A percentile compares a stretch with the other conserved stretches of the same genome.
Evolutionary conservation across 2,113 vertebrate species (phyloP).

Genomic region (Vicugna pacos): DNA sequence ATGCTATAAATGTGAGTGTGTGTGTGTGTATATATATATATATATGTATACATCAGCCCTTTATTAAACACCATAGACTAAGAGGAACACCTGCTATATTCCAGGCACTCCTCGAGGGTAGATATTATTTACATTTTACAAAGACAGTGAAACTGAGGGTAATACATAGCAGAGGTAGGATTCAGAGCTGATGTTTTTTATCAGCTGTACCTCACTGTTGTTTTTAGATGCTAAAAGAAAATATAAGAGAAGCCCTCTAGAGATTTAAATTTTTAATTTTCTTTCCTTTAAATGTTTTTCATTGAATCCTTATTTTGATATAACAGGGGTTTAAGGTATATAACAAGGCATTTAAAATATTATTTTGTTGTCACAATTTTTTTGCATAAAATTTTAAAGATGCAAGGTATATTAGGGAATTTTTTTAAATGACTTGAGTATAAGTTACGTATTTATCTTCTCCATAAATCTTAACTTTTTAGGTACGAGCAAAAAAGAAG

Average conservation of each 20-base stretch:
- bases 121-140: neutral
- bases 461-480: conserved; percentile 60
- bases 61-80: neutral
- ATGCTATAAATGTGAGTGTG: neutral
- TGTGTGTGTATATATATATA: no score
- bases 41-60: no score
- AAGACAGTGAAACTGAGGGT: neutral
- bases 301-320: neutral
- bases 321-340: neutral
- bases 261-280: conserved; percentile 27
- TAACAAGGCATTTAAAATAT: neutral
- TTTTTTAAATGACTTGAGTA: neutral
- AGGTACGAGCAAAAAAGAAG: conserved; percentile 95
- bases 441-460: conserved; percentile 60
- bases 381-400: conserved; percentile 40
- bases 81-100: neutral
- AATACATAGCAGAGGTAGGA: neutral
- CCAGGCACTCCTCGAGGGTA: neutral
- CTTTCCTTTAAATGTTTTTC: conserved; percentile 9
- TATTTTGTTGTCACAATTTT: conserved; percentile 20
- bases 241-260: neutral
- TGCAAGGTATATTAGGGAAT: neutral
- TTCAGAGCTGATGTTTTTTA: neutral
- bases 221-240: neutral
- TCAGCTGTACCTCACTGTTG: neutral